Evolutionary conservation across 1,140 invertebrate genomes (phyloP).

Genomic region (Dolichoris vasculosae): DNA sequence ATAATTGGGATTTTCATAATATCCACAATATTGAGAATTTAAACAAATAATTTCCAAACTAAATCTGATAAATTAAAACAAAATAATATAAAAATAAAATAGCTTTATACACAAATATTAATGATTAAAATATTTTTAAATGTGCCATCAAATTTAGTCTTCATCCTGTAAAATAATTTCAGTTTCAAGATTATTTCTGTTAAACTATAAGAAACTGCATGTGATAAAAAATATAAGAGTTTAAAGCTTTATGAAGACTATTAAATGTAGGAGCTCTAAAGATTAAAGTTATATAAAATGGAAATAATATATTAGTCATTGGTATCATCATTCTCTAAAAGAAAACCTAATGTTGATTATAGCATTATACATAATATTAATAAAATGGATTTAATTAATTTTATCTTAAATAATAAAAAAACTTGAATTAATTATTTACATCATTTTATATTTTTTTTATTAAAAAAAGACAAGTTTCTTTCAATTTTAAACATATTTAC

Average conservation of each 20-base stretch:
- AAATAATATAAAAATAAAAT: not conserved
- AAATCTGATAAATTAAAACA: slow-evolving; percentile 15
- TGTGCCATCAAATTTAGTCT: not conserved
- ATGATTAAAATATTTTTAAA: slow-evolving; percentile 8
- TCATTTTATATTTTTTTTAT: not conserved
- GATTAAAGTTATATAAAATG: slow-evolving; percentile 14
- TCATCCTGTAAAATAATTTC: not conserved
- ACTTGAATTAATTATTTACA: not conserved
- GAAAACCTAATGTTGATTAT: not conserved
- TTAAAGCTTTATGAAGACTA: not conserved
- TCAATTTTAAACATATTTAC: not conserved
- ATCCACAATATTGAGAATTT: not conserved
- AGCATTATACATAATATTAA: not conserved
- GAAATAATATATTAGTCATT: not conserved
- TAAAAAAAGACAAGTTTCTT: not conserved
- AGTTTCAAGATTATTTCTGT: not conserved
- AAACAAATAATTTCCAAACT: not conserved
- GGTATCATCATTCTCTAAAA: not conserved
- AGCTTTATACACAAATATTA: slow-evolving; percentile 9
- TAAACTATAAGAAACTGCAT: slow-evolving; percentile 2
- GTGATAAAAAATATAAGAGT: slow-evolving; percentile 2
- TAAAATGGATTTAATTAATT: not conserved
- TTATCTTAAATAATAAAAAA: not conserved
- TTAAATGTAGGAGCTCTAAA: not conserved
- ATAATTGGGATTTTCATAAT: not conserved